Percentiles rank a stretch among this genome's conserved stretches.
Conservation (phyloP, 2,797 vertebrate genomes). For the Eupleurogrammus muticus region DNA sequence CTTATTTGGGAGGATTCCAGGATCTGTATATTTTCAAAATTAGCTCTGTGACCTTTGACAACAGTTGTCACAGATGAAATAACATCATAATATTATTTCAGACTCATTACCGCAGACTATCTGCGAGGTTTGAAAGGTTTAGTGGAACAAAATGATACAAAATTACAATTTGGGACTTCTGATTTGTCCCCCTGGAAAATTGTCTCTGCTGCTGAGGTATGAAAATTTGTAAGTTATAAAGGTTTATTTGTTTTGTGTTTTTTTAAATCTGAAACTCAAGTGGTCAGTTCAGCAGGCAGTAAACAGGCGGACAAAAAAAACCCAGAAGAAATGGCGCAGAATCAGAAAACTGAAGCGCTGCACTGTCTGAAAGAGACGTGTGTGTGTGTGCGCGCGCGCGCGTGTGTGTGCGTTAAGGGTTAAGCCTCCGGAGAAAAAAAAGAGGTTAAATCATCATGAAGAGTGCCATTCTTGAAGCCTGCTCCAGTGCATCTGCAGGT, state of each 20-base stretch:
- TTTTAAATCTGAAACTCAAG: not conserved
- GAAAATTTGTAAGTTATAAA: not conserved
- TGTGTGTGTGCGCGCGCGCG: constrained; percentile 1
- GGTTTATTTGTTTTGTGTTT: not conserved
- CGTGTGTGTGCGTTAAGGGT: constrained; percentile 13
- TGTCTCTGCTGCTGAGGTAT: not conserved
- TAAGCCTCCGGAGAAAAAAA: constrained; percentile 30
- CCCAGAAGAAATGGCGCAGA: constrained; percentile 44
- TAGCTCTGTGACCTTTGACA: not conserved
- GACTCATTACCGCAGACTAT: not conserved
- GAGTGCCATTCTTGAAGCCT: constrained; percentile 42
- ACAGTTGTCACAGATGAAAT: not conserved
- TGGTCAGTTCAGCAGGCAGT: constrained; percentile 3
- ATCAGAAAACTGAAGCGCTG: constrained; percentile 40
- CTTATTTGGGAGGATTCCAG: not conserved
- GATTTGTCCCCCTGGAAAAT: not conserved
- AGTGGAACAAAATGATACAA: not conserved
- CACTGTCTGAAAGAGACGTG: constrained; percentile 32
- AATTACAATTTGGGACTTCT: not conserved
- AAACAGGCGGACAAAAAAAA: constrained; percentile 28
- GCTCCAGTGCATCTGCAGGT: constrained; percentile 59
- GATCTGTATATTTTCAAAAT: not conserved
- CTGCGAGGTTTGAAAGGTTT: not conserved
- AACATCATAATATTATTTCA: not conserved
- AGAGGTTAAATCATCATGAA: constrained; percentile 47